These are phyloP conservation scores for Drosophila mayaguana DNA, from an alignment of 2,888 invertebrate genomes.

Conservation along the genomic window DNA sequence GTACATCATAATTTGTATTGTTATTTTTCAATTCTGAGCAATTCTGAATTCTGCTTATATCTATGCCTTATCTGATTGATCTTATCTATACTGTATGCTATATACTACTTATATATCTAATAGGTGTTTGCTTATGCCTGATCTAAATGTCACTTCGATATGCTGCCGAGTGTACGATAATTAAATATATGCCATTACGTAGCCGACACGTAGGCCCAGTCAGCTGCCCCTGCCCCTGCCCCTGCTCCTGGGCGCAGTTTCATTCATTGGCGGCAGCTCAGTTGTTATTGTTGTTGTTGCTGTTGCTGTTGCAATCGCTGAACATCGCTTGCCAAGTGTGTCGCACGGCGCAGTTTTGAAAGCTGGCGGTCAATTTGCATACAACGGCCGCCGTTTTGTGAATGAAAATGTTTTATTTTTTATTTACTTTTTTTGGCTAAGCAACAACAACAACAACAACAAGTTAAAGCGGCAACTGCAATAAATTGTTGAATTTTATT, in stretches of 20 bases:
- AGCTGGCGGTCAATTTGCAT: slow-evolving; percentile 77
- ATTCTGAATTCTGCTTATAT: too few relatives aligned
- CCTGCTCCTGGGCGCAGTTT: slow-evolving; percentile 64
- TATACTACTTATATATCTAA: background rate
- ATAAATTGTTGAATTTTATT: slow-evolving; percentile 83
- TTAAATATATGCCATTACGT: slow-evolving; percentile 70
- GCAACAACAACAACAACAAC: slow-evolving; percentile 67
- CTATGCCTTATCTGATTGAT: background rate
- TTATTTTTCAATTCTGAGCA: too few relatives aligned
- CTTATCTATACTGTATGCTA: background rate
- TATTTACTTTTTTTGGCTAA: slow-evolving; percentile 11
- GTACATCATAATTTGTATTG: too few relatives aligned
- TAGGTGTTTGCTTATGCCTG: background rate
- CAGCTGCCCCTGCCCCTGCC: slow-evolving; percentile 27
- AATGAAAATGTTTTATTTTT: slow-evolving; percentile 57
- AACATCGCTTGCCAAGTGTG: slow-evolving; percentile 80
- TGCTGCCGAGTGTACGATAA: slow-evolving; percentile 18
- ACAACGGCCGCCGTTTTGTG: slow-evolving; percentile 76
- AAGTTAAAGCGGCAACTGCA: slow-evolving; percentile 80
- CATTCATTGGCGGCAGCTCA: slow-evolving; percentile 69
- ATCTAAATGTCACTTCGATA: background rate
- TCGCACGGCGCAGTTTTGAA: slow-evolving; percentile 61
- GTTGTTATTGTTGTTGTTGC: slow-evolving; percentile 9
- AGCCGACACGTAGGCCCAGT: slow-evolving; percentile 71
- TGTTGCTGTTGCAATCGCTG: slow-evolving; percentile 74